Evolutionary conservation across 2,797 vertebrate genomes (phyloP), one percentile per base, ranked within the genome.

Genomic region (Australoheros facetus): DNA sequence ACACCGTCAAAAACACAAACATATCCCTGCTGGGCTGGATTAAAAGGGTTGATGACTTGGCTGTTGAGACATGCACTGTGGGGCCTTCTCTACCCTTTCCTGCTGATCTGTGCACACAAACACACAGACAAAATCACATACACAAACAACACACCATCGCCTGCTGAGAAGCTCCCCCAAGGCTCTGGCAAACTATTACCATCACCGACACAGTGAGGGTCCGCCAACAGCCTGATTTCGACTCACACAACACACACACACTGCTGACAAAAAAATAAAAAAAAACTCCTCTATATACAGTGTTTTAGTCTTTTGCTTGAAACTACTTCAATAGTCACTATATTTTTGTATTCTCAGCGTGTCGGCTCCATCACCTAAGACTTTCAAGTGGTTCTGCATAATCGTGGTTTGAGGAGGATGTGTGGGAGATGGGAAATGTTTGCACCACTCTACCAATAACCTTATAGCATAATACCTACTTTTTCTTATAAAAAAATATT

Each of bases 41-140:
- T 92, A 93, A 92, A 91, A 88, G 81, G 88, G 92, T 78, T 93
- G 93, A 94, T 93, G 93, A 93, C 91, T 93, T 92, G 92, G 90
- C 90, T 93, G 89, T 92, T 91, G 88, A 92, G 92, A 92, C 86
- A 85, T 87, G 75, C 84, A 90, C 89, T 87, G 80, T 87, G 81
- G 80, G 87, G 79, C 79, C 75, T 76, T 70, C 80, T 86, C 78
- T 82, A 88, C 82, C 84, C 86, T 89, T 90, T 84, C 84, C 88
- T 84, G 85, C 90, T 94, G 85, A 88, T 92, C 88, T 16, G 76
- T 71, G 66, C 79, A 60, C 73, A 64, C 71, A 81, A 39, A 83
- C 71, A 59, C 72, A 75, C 71, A 72, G 7, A 26, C 13, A n/a
- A 54, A 74, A n/a, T 23, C 32, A 60, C 34, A 1, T 16, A 56